phyloP scores from a whole-genome alignment of 1,140 invertebrate genomes.

The Penaeus indicus region DNA sequence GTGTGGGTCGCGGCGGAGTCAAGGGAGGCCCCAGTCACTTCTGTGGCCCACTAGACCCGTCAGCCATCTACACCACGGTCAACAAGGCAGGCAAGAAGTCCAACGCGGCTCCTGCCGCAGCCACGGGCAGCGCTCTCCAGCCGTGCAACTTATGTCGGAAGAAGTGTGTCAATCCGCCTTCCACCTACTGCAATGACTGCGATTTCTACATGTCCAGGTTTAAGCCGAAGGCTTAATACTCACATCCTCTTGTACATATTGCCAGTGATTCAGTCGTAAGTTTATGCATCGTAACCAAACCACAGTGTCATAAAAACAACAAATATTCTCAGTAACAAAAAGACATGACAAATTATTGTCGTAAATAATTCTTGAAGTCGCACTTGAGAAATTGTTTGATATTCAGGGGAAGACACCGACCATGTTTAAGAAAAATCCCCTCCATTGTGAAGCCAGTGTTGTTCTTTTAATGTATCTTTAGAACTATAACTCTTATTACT shows the following conservation, averaged over 20 bases:
- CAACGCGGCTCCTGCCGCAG: conserved; percentile 5
- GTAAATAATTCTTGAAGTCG: too few species aligned
- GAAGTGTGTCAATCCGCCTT: conserved; percentile 80
- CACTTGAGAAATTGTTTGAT: too few species aligned
- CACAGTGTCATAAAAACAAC: background rate
- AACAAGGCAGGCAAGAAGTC: conserved; percentile 62
- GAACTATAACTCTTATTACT: background rate
- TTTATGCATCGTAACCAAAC: background rate
- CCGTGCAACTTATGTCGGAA: conserved; percentile 88
- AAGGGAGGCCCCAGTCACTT: conserved; percentile 60
- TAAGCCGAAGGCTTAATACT: conserved; percentile 67
- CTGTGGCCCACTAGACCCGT: conserved; percentile 63
- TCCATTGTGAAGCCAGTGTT: too few species aligned
- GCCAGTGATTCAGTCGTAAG: background rate
- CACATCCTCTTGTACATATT: conserved; percentile 13
- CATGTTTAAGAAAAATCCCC: too few species aligned
- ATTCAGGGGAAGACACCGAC: too few species aligned
- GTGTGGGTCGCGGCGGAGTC: conserved; percentile 57
- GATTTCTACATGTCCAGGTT: conserved; percentile 93
- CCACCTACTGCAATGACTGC: conserved; percentile 88
- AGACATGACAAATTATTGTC: background rate
- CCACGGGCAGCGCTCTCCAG: conserved; percentile 68
- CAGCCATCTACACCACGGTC: conserved; percentile 65
- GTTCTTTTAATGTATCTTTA: background rate
- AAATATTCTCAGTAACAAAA: background rate